Evolutionary conservation across 2,888 invertebrate genomes (phyloP).

Genomic region (Xanthia togata): DNA sequence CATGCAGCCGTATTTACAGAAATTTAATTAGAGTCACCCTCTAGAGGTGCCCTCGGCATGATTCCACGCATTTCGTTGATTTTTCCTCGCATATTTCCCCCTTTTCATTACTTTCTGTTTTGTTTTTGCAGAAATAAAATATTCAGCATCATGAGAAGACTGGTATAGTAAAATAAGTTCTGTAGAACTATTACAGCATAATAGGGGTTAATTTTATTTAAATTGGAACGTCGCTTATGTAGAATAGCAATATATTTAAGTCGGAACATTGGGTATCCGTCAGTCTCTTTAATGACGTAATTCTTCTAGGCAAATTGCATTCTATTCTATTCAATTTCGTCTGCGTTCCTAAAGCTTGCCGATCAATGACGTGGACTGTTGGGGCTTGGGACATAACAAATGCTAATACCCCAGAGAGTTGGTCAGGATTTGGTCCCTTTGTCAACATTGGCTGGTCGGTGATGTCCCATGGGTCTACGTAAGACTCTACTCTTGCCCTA

Average conservation of each 20-base stretch:
- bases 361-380: constrained; percentile 7
- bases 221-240: constrained; percentile 46
- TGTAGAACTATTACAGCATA: constrained; percentile 29
- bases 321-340: constrained; percentile 22
- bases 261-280: constrained; percentile 14
- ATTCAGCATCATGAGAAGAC: constrained; percentile 32
- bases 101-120: constrained; percentile 50
- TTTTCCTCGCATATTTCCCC: constrained; percentile 63
- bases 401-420: constrained; percentile 42
- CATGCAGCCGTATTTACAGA: constrained; percentile 76
- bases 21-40: constrained; percentile 80
- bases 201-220: constrained; percentile 56
- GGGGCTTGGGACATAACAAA: constrained; percentile 4
- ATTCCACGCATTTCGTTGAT: constrained; percentile 72
- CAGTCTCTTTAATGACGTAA: constrained; percentile 16
- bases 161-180: constrained; percentile 38
- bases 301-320: constrained; percentile 24
- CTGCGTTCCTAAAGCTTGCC: not conserved
- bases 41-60: constrained; percentile 65
- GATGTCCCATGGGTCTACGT: constrained; percentile 42
- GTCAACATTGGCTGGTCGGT: constrained; percentile 36
- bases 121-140: constrained; percentile 31
- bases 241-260: constrained; percentile 44
- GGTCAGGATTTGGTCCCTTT: constrained; percentile 31
- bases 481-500: constrained; percentile 26